These are phyloP conservation scores for Melanitta fusca DNA, from an alignment of 2,797 vertebrate genomes.

Conservation along the genomic window DNA sequence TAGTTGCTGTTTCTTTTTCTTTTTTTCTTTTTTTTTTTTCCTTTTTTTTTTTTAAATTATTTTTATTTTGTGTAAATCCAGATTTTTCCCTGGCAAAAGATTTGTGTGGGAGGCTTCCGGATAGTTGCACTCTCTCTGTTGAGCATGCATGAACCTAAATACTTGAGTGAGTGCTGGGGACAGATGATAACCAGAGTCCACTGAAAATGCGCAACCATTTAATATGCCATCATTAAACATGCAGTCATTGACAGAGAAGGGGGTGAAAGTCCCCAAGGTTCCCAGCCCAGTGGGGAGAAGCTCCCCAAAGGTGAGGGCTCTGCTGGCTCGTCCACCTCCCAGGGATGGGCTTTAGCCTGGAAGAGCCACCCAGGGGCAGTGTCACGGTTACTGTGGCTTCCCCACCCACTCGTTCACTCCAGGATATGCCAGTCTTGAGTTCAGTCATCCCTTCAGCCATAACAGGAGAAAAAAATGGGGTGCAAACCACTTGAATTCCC, in stretches of 20 bases:
- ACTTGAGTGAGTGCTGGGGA: neutral
- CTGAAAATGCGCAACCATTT: neutral
- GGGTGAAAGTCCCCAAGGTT: neutral
- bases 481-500: neutral
- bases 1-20: fast-evolving
- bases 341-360: neutral
- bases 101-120: neutral
- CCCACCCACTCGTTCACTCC: neutral
- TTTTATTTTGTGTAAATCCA: neutral
- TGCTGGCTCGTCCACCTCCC: fast-evolving
- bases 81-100: neutral
- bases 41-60: neutral
- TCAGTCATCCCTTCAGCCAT: neutral
- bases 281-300: neutral
- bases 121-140: neutral
- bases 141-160: neutral
- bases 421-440: neutral
- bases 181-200: neutral
- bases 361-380: neutral
- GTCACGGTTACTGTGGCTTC: fast-evolving
- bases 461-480: neutral
- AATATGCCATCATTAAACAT: neutral
- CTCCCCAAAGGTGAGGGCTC: neutral
- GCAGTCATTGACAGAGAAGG: neutral
- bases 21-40: too few relatives aligned